These are phyloP conservation scores for Oscheius sp. DNA, from an alignment of 1,140 invertebrate species.

Conservation along the genomic window DNA sequence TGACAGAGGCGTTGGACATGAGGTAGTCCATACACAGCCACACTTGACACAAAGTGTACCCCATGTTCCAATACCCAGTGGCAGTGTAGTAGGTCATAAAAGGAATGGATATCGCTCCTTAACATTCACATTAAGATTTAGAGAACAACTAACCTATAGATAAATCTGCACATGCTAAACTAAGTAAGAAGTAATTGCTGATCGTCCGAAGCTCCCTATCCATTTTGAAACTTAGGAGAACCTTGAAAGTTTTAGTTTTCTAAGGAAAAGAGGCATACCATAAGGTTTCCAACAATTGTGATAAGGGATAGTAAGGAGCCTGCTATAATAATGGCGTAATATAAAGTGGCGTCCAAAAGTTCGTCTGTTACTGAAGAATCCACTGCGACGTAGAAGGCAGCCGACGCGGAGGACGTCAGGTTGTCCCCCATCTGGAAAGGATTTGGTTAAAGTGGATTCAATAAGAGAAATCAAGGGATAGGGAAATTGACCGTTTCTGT, in stretches of 20 bases:
- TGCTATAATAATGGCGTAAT: neutral
- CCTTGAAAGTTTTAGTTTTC: neutral
- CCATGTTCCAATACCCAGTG: neutral
- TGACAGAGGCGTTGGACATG: slow-evolving; percentile 4
- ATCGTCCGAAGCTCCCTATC: slow-evolving; percentile 3
- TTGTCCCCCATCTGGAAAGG: no score
- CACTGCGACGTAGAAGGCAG: no score
- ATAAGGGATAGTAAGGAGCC: neutral
- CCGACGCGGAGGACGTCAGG: no score
- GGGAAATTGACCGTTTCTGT: no score
- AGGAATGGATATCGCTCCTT: slow-evolving; percentile 3
- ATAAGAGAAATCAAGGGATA: no score
- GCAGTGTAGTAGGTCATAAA: slow-evolving; percentile 15
- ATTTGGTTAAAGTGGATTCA: no score
- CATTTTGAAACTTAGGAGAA: slow-evolving; percentile 7
- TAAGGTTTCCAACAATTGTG: slow-evolving; percentile 5
- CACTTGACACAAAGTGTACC: slow-evolving; percentile 10
- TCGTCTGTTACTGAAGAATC: no score
- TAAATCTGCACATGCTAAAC: slow-evolving; percentile 11
- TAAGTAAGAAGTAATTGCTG: neutral
- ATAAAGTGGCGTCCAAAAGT: no score
- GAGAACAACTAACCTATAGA: slow-evolving; percentile 4
- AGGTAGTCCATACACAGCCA: slow-evolving; percentile 15
- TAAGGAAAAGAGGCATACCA: neutral
- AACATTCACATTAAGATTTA: slow-evolving; percentile 5